Base-by-base conservation (phyloP, 1,140 invertebrate genomes). In the Drosophila bocki region DNA sequence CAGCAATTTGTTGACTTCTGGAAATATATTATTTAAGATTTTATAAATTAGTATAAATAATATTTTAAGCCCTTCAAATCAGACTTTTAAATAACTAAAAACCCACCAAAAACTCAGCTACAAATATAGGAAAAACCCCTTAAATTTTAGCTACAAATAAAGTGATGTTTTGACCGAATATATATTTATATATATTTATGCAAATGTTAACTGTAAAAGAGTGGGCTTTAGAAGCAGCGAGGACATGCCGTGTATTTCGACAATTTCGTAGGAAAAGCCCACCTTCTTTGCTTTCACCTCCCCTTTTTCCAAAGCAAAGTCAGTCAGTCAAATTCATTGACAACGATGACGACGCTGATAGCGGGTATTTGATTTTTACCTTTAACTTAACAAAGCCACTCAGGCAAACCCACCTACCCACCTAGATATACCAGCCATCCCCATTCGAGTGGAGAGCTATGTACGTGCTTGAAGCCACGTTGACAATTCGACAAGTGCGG, bases 401-500 rank as follows among this genome's bases (percentile, higher is more conserved):
- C 57, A 41, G 42, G 45, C 12, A 13, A 53, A 29, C 11, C 22
- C 42, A 37, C 29, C 7, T 9, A 1, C 1, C 44, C 44, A 53
- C 22, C 26, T 32, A 32, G 47, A 11, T 26, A 29, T 29, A n/a
- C 26, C 48, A 37, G 22, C 13, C 39, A 42, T 32, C 13, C 4
- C 54, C 26, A 35, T 57, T 69, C 29, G 29, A 42, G 67, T 37
- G 65, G 67, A 15, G 37, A 67, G 57, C 19, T 62, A 74, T 22
- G 22, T 22, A 22, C 29, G 39, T 50, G 74, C 59, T 47, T 59
- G 53, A 77, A 77, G 61, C 71, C 71, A 71, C 65, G 84, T 88
- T 88, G 84, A 88, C 84, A 88, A 90, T 90, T 90, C 85, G 85
- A 84, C 81, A 88, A 88, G 85, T 88, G 84, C 85, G 76, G 63